phyloP scores from a whole-genome alignment of 2,888 invertebrate species.

The Philereme vetulata region DNA sequence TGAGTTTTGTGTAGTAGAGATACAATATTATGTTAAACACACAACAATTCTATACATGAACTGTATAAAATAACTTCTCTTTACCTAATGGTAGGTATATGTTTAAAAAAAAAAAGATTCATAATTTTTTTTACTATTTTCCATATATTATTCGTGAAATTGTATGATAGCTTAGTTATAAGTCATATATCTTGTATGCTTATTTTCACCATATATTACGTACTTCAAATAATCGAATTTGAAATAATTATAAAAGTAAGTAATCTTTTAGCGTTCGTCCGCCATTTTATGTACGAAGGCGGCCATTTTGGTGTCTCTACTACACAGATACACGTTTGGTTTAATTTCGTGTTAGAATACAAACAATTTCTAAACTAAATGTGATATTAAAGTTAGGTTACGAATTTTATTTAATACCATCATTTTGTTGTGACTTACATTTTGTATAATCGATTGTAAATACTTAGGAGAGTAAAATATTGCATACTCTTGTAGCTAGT shows the following conservation, averaged over 20 bases:
- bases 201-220: not conserved
- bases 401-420: slow-evolving; percentile 42
- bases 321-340: slow-evolving; percentile 17
- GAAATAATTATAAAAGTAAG: not conserved
- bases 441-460: slow-evolving; percentile 44
- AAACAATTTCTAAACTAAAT: slow-evolving; percentile 51
- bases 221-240: not conserved
- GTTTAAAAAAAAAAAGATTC: too few species aligned
- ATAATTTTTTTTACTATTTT: too few species aligned
- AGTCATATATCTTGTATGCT: too few species aligned
- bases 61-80: too few species aligned
- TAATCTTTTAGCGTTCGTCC: not conserved
- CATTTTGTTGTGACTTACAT: slow-evolving; percentile 39
- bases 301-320: slow-evolving; percentile 7
- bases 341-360: slow-evolving; percentile 10
- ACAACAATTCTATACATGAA: too few species aligned
- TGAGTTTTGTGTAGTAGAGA: slow-evolving; percentile 13
- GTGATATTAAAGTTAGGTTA: slow-evolving; percentile 73
- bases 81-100: too few species aligned
- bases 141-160: too few species aligned
- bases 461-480: slow-evolving; percentile 12
- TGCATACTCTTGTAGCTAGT: slow-evolving; percentile 18
- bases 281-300: not conserved
- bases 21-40: too few species aligned
- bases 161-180: too few species aligned